phyloP scores from a whole-genome alignment of 2,888 invertebrate species.

The Aphidius colemani region DNA sequence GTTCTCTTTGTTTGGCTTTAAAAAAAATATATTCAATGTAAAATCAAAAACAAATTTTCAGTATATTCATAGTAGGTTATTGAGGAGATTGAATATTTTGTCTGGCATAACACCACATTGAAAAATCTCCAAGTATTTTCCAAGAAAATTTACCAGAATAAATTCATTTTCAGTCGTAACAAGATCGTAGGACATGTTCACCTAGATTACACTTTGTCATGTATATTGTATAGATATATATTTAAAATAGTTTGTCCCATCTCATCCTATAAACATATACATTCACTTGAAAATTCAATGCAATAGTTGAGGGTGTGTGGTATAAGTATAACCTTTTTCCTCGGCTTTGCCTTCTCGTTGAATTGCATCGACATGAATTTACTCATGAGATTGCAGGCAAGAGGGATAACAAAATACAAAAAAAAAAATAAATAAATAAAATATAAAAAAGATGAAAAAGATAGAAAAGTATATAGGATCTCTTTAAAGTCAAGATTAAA shows the following conservation, averaged over 20 bases:
- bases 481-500: constrained; percentile 21
- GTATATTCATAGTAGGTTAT: background rate
- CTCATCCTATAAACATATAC: too few relatives aligned
- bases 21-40: background rate
- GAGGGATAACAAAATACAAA: constrained; percentile 11
- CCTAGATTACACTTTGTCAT: constrained; percentile 18
- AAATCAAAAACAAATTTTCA: background rate
- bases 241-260: background rate
- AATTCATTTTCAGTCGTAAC: constrained; percentile 14
- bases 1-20: background rate
- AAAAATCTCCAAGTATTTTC: background rate
- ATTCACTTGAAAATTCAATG: too few relatives aligned
- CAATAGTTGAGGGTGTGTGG: too few relatives aligned
- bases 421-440: background rate
- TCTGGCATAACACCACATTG: background rate
- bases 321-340: background rate
- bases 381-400: background rate
- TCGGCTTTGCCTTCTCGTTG: background rate
- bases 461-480: constrained; percentile 15
- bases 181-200: constrained; percentile 19
- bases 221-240: constrained; percentile 12
- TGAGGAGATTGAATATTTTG: background rate
- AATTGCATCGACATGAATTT: constrained; percentile 14
- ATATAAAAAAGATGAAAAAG: constrained; percentile 5
- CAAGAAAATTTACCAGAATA: constrained; percentile 1